These are phyloP conservation scores for Tiliacea citrago DNA, from an alignment of 2,888 invertebrate species.

Conservation along the genomic window DNA sequence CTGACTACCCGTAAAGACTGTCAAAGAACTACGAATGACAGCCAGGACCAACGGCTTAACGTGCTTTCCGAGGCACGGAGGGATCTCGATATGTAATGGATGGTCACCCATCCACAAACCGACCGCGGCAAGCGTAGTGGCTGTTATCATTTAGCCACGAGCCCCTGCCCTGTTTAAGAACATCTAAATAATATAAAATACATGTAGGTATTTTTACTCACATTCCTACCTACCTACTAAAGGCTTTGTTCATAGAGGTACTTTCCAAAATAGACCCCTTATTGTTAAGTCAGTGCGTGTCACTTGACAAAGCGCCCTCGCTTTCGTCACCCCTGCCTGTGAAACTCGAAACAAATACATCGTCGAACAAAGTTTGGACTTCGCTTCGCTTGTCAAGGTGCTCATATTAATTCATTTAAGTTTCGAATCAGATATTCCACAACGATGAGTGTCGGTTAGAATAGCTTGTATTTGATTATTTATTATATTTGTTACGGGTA, in stretches of 20 bases:
- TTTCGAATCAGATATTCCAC: conserved; percentile 35
- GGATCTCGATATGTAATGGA: too few relatives aligned
- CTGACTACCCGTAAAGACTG: too few relatives aligned
- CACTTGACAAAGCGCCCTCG: conserved; percentile 45
- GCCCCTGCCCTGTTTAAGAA: too few relatives aligned
- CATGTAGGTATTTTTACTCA: neutral
- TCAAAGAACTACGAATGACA: too few relatives aligned
- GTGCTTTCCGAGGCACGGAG: too few relatives aligned
- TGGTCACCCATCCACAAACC: too few relatives aligned
- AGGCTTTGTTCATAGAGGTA: conserved; percentile 1
- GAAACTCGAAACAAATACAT: conserved; percentile 48
- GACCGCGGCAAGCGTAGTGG: too few relatives aligned
- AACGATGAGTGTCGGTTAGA: neutral
- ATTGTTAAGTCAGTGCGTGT: conserved; percentile 49
- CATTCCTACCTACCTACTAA: neutral
- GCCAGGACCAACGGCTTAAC: too few relatives aligned
- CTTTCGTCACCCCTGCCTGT: conserved; percentile 43
- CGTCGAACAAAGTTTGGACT: conserved; percentile 38
- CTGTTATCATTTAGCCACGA: too few relatives aligned
- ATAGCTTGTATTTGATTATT: neutral
- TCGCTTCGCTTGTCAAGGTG: conserved; percentile 38
- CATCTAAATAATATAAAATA: neutral
- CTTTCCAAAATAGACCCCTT: conserved; percentile 41
- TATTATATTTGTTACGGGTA: neutral
- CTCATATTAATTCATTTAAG: conserved; percentile 46